Evolutionary conservation across 30 jellyfish, hydroid and myxozoan species (phyloP), one percentile per base, ranked within the genome.

Genomic region (Clytia hemisphaerica): DNA sequence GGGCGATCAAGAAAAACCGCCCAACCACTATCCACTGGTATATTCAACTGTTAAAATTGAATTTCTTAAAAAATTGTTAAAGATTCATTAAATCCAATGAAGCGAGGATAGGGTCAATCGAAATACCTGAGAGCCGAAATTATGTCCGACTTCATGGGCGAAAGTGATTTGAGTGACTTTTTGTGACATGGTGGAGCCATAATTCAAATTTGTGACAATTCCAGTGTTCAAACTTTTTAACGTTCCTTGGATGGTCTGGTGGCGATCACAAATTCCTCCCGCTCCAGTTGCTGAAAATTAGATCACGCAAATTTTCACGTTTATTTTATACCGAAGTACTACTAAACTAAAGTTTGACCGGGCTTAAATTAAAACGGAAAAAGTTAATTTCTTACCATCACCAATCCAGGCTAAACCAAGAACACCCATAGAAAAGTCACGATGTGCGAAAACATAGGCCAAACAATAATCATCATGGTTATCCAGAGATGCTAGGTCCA

Each of bases 321-420:
- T 16, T 40, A 7, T 16, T 40, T 40, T 40, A 40, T 16, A 40
- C 53, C 10, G 16, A 40, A 40, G 10, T 40, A 7, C 53, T 7
- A 7, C 16, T 40, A 16, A 7, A 16, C 16, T 40, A 7, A 7
- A 10, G 16, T 40, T 10, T 40, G 16, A 7, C 10, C 10, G 53
- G 10, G 10, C 53, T 7, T 50, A 21, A 9, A 50, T 6, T 50
- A 28, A 9, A 50, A 50, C 27, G n/a, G n/a, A n/a, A 50, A 50
- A 50, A 21, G 30, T 57, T 9, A 3, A 37, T 88, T 42, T 82
- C 82, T 82, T 44, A 53, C 86, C 27, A 40, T 89, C 98, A 22
- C 94, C 98, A 46, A 89, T 89, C 98, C 98, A 89, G 28, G 98
- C 98, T 10, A 89, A 60, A 28, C 98, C 98, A 37, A 89, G 85